Evolutionary conservation across 1,140 invertebrate species (phyloP), one percentile per base, ranked within the genome.

Genomic region (Aradophagus sp.): DNA sequence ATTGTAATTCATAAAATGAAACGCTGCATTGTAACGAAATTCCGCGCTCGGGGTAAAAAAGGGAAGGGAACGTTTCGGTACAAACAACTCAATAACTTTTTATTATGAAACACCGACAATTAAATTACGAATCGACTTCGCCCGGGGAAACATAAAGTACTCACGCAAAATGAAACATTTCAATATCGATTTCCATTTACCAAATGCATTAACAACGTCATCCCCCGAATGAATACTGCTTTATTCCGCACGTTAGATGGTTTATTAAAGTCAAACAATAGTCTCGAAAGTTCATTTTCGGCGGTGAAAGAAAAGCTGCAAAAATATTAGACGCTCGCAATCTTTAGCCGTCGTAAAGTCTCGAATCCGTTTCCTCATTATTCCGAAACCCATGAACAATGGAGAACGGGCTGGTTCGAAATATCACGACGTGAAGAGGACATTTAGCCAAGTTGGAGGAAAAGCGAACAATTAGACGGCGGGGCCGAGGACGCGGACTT

Each of bases 371-470:
- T 63, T 47, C 41, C 36, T 65, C 59, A 66, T 69, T 59, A 69
- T 61, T 66, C 48, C 52, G 32, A 66, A 69, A 73, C 26, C 45
- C 17, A 56, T 59, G 56, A 65, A 69, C 61, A 69, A 69, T 66
- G 34, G 31, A 48, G 27, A 53, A 50, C 38, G 35, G 36, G 58
- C 48, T 66, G 50, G 34, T 69, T 66, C 56, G 39, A 53, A 70
- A 62, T 69, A 63, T 65, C 42, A 19, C 42, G 19, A 35, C 42
- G n/a, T n/a, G n/a, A 23, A 26, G 53, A 59, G 63, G 63, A 59
- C 63, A 67, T 62, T 61, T 58, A 19, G 44, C 41, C 11, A 55
- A 70, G 56, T 70, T 44, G 44, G 52, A 29, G 52, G 2, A 56
- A 63, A 74, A 66, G 50, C 32, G 67, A 65, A 63, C 65, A 74